phyloP scores from a whole-genome alignment of 2,113 vertebrate species.

The Odontesthes bonariensis region DNA sequence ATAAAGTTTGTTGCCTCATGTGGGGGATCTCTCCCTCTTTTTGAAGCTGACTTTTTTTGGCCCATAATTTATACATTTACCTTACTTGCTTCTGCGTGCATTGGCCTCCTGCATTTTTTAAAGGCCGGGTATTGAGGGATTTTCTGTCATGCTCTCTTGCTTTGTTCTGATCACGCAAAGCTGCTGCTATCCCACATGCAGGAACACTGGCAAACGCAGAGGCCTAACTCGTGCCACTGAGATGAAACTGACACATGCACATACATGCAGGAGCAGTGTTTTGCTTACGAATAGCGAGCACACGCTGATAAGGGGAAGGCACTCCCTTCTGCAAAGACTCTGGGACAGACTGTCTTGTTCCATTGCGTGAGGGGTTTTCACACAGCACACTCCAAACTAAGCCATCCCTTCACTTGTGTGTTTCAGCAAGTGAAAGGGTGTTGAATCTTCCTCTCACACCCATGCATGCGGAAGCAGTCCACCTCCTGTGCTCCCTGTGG shows the following conservation, averaged over 20 bases:
- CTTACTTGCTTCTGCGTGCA: conserved; percentile 86
- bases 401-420: conserved; percentile 43
- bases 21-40: conserved; percentile 80
- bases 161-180: conserved; percentile 89
- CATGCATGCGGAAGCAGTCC: conserved; percentile 66
- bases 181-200: conserved; percentile 77
- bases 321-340: conserved; percentile 10
- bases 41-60: conserved; percentile 78
- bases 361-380: conserved; percentile 54
- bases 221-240: conserved; percentile 52
- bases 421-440: conserved; percentile 48
- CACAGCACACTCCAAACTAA: conserved; percentile 43
- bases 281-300: conserved; percentile 29
- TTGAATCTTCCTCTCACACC: conserved; percentile 62
- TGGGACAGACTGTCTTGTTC: conserved; percentile 29
- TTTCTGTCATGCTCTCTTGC: conserved; percentile 87
- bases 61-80: conserved; percentile 85
- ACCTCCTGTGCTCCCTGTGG: conserved; percentile 55
- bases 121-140: conserved; percentile 90
- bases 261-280: conserved; percentile 25
- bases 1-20: conserved; percentile 80
- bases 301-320: conserved; percentile 9
- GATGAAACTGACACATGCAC: conserved; percentile 30
- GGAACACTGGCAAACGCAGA: conserved; percentile 59
- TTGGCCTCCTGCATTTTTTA: conserved; percentile 92